Conservation (phyloP, 2,113 vertebrate species). For the Ailuropoda melanoleuca region DNA sequence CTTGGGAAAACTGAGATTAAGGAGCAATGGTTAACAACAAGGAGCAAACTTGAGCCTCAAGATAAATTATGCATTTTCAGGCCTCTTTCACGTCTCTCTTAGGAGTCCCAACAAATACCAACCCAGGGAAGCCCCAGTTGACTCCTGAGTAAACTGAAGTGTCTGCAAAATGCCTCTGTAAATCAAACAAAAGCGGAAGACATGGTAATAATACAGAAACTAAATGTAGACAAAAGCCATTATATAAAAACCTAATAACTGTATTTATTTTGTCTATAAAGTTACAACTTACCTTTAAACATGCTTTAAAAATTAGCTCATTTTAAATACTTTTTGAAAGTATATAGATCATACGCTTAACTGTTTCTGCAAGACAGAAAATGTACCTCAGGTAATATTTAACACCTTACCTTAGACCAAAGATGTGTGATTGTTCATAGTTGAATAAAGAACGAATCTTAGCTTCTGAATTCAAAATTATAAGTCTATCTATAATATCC, state of each 20-base stretch:
- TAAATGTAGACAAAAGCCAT: background rate
- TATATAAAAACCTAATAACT: background rate
- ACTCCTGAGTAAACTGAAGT: background rate
- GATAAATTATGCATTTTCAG: background rate
- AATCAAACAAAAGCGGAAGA: background rate
- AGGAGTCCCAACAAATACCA: background rate
- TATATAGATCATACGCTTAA: background rate
- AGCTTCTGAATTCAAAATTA: constrained; percentile 93
- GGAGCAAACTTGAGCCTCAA: background rate
- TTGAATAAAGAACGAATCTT: constrained; percentile 97
- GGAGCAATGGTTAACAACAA: background rate
- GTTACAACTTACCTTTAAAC: background rate
- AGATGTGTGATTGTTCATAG: constrained; percentile 96
- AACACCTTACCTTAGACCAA: constrained; percentile 94
- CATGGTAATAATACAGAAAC: background rate
- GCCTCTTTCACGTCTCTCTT: background rate
- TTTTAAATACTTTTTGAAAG: background rate
- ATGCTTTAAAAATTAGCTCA: background rate
- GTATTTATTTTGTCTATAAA: background rate
- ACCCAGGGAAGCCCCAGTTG: background rate
- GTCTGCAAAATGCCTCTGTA: background rate
- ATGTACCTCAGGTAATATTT: constrained; percentile 51
- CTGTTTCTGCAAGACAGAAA: constrained; percentile 43
- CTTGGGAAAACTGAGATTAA: background rate
- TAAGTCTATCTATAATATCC: constrained; percentile 96